Evolutionary conservation across 1,140 invertebrate species (phyloP).

Genomic region (Oncopodura yosiiana): DNA sequence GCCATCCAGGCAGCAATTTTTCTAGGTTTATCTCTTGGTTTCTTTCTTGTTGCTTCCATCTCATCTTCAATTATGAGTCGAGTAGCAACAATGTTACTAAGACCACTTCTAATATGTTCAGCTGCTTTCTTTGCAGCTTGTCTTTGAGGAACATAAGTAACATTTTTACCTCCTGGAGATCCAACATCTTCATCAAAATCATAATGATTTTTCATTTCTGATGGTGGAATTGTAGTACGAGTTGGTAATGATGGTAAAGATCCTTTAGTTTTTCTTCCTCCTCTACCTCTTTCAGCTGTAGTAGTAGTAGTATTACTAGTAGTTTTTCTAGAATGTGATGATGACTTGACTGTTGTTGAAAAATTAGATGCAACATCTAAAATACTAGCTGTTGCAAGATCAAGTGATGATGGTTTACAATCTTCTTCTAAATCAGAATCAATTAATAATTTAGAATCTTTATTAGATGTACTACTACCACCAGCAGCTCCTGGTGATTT

Average conservation of each 20-base stretch:
- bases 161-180: constrained; percentile 48
- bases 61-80: constrained; percentile 36
- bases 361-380: no score
- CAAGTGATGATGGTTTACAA: no score
- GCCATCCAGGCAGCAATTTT: not conserved
- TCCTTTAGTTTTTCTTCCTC: constrained; percentile 19
- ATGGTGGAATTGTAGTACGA: constrained; percentile 32
- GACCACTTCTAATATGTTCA: constrained; percentile 73
- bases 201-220: constrained; percentile 45
- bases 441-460: no score
- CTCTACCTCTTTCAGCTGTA: constrained; percentile 6
- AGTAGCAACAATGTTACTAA: constrained; percentile 49
- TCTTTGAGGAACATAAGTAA: constrained; percentile 75
- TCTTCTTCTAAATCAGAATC: no score
- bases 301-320: constrained; percentile 37
- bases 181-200: constrained; percentile 52
- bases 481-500: constrained; percentile 23
- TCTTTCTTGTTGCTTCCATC: constrained; percentile 33
- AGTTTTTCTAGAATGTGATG: constrained; percentile 37
- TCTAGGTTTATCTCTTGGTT: constrained; percentile 15
- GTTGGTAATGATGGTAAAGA: constrained; percentile 9
- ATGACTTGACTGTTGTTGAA: no score
- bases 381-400: no score
- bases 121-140: constrained; percentile 84
- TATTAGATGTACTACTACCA: no score